Evolutionary conservation across 2,113 vertebrate genomes (phyloP).

Genomic region (Rynchops niger): DNA sequence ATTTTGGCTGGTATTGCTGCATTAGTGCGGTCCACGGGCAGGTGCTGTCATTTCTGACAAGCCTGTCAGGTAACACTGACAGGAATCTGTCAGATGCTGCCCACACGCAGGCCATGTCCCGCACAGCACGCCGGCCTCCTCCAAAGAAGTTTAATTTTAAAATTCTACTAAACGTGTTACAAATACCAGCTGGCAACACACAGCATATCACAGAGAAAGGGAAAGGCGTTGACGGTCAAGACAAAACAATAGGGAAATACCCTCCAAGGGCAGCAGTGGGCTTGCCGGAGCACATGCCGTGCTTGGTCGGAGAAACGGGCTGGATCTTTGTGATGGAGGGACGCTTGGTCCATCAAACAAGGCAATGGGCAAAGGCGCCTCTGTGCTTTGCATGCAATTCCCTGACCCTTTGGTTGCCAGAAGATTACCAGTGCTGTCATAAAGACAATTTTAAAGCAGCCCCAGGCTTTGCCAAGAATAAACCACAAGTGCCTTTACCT

Average conservation of each 20-base stretch:
- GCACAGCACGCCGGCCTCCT: background rate
- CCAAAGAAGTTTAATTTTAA: background rate
- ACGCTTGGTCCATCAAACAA: background rate
- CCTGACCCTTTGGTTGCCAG: background rate
- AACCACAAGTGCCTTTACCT: background rate
- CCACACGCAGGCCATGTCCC: background rate
- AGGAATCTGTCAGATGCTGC: conserved; percentile 54
- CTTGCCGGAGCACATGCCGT: accelerated
- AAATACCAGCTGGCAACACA: background rate
- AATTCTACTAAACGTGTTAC: background rate
- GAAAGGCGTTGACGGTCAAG: accelerated
- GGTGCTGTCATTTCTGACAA: conserved; percentile 55
- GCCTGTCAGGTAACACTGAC: background rate
- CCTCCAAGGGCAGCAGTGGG: background rate
- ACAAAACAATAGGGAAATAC: background rate
- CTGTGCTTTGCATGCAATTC: accelerated
- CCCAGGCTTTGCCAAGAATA: background rate
- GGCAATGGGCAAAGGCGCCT: background rate
- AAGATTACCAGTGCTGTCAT: background rate
- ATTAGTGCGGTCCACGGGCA: background rate
- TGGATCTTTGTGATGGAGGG: background rate
- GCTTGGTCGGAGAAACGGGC: background rate
- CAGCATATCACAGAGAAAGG: background rate
- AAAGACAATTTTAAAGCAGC: background rate
- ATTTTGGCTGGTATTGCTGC: background rate